phyloP scores from a whole-genome alignment of 2,113 vertebrate genomes.

The Promerops cafer region DNA sequence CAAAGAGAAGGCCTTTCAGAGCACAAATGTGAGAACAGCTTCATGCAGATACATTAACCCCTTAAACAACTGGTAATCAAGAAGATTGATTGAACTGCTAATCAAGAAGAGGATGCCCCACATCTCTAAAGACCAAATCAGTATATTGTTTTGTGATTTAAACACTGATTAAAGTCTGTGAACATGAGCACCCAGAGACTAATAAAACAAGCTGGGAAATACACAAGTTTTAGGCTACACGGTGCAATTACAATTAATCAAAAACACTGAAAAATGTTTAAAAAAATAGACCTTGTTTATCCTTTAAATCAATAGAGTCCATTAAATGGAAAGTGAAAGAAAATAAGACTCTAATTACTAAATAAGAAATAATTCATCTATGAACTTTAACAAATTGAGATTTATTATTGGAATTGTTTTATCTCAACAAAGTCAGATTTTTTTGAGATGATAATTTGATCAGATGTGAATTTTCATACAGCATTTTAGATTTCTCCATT shows the following conservation, averaged over 20 bases:
- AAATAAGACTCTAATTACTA: background rate
- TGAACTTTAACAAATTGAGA: background rate
- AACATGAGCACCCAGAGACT: background rate
- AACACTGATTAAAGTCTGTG: background rate
- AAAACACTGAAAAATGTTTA: rapidly evolving
- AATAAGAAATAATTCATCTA: background rate
- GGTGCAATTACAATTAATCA: background rate
- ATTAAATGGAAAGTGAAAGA: background rate
- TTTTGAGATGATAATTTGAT: background rate
- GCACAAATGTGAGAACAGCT: background rate
- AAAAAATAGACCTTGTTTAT: background rate
- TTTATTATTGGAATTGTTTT: background rate
- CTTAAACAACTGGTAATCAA: background rate
- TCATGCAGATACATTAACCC: background rate
- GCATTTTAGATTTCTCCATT: background rate
- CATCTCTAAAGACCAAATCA: background rate
- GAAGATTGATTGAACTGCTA: no score
- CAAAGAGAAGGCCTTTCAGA: background rate
- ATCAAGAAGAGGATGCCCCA: background rate
- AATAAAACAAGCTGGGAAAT: background rate
- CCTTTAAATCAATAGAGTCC: background rate
- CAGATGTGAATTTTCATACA: background rate
- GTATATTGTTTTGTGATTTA: background rate
- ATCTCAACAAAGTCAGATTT: background rate
- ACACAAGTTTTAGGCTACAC: background rate